Conservation (phyloP, 2,888 invertebrate species). For the Lycophotia porphyrea region DNA sequence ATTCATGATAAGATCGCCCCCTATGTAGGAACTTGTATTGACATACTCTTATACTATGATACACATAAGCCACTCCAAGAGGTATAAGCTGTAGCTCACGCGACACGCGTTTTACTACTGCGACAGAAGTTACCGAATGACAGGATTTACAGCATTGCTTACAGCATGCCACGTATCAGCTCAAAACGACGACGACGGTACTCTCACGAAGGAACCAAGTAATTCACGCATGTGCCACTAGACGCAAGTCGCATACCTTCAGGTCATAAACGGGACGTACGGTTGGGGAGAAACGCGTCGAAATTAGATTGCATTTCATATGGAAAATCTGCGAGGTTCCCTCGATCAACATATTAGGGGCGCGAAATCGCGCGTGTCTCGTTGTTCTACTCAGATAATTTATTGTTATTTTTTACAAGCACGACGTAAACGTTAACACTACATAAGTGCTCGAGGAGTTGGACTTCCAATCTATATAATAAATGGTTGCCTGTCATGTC, state of each 20-base stretch:
- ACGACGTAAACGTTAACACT: background rate
- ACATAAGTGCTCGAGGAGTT: background rate
- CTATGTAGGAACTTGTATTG: slow-evolving; percentile 37
- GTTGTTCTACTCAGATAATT: background rate
- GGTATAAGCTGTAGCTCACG: background rate
- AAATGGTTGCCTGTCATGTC: background rate
- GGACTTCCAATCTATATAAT: background rate
- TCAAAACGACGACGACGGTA: background rate
- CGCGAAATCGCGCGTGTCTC: background rate
- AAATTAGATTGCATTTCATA: slow-evolving; percentile 26
- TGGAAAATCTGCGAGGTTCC: slow-evolving; percentile 26
- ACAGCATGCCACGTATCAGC: background rate
- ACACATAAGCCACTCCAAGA: background rate
- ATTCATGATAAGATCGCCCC: slow-evolving; percentile 43
- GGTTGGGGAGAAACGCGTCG: background rate
- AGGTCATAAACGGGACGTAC: background rate
- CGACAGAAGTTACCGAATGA: background rate
- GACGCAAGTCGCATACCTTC: background rate
- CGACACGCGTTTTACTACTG: background rate
- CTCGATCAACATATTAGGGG: slow-evolving; percentile 14
- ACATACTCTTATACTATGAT: background rate
- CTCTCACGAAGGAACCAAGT: background rate
- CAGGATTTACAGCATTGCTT: background rate
- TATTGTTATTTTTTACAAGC: background rate
- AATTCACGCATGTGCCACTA: background rate